phyloP scores from a whole-genome alignment of 2,888 invertebrate genomes.

The Pachycephus smyrnensis region DNA sequence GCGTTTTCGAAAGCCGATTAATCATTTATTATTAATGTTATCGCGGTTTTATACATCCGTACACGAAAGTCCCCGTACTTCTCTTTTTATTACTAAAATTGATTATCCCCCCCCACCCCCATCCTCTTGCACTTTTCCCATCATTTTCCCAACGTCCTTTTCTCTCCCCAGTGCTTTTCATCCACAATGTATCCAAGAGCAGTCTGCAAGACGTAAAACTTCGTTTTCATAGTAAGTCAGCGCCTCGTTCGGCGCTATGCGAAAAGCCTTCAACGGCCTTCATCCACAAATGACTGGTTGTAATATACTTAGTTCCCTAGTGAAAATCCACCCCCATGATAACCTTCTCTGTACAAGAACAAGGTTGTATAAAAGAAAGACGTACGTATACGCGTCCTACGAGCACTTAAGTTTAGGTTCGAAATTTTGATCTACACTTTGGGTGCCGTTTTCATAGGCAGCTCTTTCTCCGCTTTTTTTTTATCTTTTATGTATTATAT shows the following conservation, averaged over 20 bases:
- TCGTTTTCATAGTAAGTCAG: background rate
- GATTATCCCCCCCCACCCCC: background rate
- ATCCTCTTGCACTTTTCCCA: conserved; percentile 8
- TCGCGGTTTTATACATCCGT: background rate
- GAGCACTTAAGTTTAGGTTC: conserved; percentile 3
- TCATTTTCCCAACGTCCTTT: background rate
- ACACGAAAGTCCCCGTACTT: background rate
- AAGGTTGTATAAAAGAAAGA: background rate
- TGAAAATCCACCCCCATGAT: background rate
- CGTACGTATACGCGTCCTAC: background rate
- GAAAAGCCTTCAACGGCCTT: conserved; percentile 37
- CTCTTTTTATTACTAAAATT: background rate
- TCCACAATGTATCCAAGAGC: background rate
- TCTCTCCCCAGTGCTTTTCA: background rate
- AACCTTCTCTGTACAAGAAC: background rate
- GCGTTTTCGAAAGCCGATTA: conserved; percentile 25
- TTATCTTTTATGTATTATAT: background rate
- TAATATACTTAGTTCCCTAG: conserved; percentile 46
- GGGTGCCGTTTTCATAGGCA: conserved; percentile 41
- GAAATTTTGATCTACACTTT: conserved; percentile 24
- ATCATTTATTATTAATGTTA: conserved; percentile 30
- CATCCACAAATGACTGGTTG: conserved; percentile 43
- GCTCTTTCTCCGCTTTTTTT: conserved; percentile 25
- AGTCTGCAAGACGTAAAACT: background rate
- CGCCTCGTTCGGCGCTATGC: conserved; percentile 9